These are phyloP conservation scores for Halcyon malimbica DNA, from an alignment of 2,113 vertebrate species.

Conservation along the genomic window DNA sequence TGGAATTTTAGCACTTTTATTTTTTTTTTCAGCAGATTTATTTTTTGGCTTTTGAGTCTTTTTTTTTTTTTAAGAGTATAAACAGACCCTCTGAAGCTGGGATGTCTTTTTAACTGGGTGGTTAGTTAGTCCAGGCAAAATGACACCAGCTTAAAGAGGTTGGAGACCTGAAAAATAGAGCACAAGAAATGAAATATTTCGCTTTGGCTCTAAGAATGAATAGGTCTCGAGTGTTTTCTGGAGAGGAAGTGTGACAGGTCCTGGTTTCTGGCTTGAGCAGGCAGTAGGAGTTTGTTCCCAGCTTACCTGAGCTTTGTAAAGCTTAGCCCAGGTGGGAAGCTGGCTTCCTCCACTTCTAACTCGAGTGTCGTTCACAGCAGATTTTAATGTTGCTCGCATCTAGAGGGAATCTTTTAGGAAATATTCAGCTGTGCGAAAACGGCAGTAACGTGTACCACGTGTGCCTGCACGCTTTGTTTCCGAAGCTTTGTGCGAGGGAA, in stretches of 20 bases:
- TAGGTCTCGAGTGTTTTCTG: not conserved
- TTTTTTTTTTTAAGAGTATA: not conserved
- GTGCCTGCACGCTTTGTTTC: slow-evolving; percentile 50
- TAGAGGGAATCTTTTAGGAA: slow-evolving; percentile 43
- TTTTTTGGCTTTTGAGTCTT: not conserved
- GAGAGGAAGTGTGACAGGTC: not conserved
- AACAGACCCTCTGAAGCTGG: not conserved
- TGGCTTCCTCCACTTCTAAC: not conserved
- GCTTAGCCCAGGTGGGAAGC: not conserved
- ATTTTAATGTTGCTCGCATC: slow-evolving; percentile 20
- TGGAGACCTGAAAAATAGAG: not conserved
- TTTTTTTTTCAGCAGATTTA: not conserved
- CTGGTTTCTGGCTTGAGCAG: not conserved
- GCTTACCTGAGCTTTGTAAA: not conserved
- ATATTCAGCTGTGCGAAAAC: slow-evolving; percentile 44
- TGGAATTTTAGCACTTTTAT: not conserved
- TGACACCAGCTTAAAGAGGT: not conserved
- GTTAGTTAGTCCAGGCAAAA: not conserved
- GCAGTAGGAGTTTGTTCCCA: not conserved
- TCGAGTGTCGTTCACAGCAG: not conserved
- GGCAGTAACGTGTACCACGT: slow-evolving; percentile 52
- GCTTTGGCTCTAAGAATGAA: not conserved
- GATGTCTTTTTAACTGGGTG: not conserved
- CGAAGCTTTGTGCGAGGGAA: slow-evolving; percentile 44
- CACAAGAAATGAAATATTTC: not conserved